A percentile compares a stretch with the other conserved stretches of the same genome.
Conservation (phyloP, 2,797 vertebrate genomes). For the Pseudomugil gertrudae region DNA sequence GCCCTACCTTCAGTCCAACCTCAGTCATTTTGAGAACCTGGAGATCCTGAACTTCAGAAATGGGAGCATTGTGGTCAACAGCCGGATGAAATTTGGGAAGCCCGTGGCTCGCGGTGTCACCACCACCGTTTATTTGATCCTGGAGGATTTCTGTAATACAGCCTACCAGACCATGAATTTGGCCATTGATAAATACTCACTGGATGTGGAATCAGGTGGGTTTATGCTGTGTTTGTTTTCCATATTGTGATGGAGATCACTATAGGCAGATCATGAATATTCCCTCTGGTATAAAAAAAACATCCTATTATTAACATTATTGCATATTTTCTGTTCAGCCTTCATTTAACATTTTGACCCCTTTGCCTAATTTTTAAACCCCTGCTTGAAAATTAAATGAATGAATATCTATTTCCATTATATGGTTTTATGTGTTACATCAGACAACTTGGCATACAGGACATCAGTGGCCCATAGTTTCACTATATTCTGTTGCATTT, state of each 20-base stretch:
- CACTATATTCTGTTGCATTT: neutral
- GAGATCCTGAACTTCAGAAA: slow-evolving; percentile 99
- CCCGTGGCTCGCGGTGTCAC: slow-evolving; percentile 90
- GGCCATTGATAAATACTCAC: slow-evolving; percentile 94
- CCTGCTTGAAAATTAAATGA: too few species aligned
- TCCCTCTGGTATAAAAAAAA: neutral
- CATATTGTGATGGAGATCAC: too few species aligned
- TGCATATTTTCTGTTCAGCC: neutral
- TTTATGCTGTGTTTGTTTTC: neutral
- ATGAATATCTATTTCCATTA: too few species aligned
- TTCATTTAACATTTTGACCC: neutral
- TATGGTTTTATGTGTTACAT: slow-evolving; percentile 2
- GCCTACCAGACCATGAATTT: slow-evolving; percentile 98
- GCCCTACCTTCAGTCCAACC: slow-evolving; percentile 96
- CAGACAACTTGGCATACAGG: neutral
- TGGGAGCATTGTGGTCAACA: slow-evolving; percentile 97
- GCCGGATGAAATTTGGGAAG: slow-evolving; percentile 93
- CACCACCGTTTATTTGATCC: slow-evolving; percentile 90
- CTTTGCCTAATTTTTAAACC: too few species aligned
- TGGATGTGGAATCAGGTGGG: slow-evolving; percentile 96
- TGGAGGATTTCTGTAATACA: slow-evolving; percentile 96
- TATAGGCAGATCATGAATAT: neutral
- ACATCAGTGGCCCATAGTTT: neutral
- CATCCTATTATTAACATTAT: neutral
- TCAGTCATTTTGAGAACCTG: slow-evolving; percentile 94